Evolutionary conservation across 2,888 invertebrate species (phyloP), one percentile per base, ranked within the genome.

Genomic region (Lepetodrilus schrolli): DNA sequence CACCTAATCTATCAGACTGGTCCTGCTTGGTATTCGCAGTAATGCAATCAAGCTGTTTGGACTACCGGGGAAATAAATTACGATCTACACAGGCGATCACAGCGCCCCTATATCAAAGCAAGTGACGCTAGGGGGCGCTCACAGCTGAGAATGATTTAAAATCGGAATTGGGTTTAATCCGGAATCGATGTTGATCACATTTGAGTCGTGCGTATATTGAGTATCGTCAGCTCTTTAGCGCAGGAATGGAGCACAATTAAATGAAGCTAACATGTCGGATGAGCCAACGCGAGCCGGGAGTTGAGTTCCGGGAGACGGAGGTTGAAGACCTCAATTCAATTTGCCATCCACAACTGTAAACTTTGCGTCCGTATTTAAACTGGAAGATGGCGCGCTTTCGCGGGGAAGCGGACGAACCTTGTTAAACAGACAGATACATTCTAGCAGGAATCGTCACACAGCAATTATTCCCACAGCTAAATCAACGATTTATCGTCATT

Each of bases 1-100:
- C 84, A 83, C 80, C 81, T 83, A 85, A 86, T 86, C 84, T 83
- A 83, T 85, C 85, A 85, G 77, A 78, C 75, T 79, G 78, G 74
- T 34, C 71, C 37, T 74, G 49, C 70, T 65, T 78, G 77, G 76
- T 76, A 78, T 77, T 78, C 74, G 74, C 70, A 65, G 72, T 73
- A 78, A 78, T 73, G 66, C 80, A 71, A 72, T 77, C 77, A 76
- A 78, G 77, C 75, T 78, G 80, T 80, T 80, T 76, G 78, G 70
- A 48, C 49, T 49, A 70, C 68, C 37, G 48, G 70, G 69, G 66
- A 70, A 68, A 38, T 58, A 65, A 72, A 70, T 73, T 72, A 65
- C 69, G 23, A 43, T 50, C 36, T 23, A 47, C 50, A 37, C 49
- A 74, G 50, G 47, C 69, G 65, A 69, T 74, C 65, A 47, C 38